Evolutionary conservation across 2,797 vertebrate genomes (phyloP), one percentile per base, ranked within the genome.

Genomic region (Typhlichthys subterraneus): DNA sequence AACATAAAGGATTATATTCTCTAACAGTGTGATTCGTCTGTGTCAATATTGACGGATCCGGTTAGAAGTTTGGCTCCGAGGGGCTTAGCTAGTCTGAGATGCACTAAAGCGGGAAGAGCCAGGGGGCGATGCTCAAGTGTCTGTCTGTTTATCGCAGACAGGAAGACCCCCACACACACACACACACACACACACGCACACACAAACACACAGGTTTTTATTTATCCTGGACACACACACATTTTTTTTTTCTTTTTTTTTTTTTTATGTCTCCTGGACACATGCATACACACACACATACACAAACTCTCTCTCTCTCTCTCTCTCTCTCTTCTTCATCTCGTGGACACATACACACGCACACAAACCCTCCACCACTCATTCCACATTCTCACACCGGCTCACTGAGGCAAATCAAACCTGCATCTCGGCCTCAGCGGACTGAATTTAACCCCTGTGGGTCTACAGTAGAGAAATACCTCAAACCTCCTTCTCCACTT

Each of bases 21-120:
- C 12, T 75, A 70, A 79, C 33, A 5, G 72, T 73, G 79, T 77
- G 74, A 77, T 79, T 77, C 46, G 50, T 79, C 67, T 79, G 75
- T 81, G 85, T 75, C 82, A 80, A 80, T 84, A 86, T 85, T 87
- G 74, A 85, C 87, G 80, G 83, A 87, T 86, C 75, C 82, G 77
- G 85, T 86, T 76, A 78, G 81, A 85, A 82, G 81, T 84, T 88
- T 83, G 81, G 70, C 82, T 87, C 77, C 56, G 33, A 73, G 70
- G 82, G 83, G 77, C 76, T 85, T 76, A 80, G 82, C 76, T 73
- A 79, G 80, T 82, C 82, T 77, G 76, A 87, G 69, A 86, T 64
- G 81, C 85, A 85, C 79, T 86, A 85, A 87, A 89, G 86, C 69
- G 72, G 81, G 79, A 76, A 85, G 76, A 85, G 81, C 80, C 81